A percentile compares a stretch with the other conserved stretches of the same genome.
phyloP scores from a whole-genome alignment of 2,113 vertebrate species.

The Coracopsis vasa region DNA sequence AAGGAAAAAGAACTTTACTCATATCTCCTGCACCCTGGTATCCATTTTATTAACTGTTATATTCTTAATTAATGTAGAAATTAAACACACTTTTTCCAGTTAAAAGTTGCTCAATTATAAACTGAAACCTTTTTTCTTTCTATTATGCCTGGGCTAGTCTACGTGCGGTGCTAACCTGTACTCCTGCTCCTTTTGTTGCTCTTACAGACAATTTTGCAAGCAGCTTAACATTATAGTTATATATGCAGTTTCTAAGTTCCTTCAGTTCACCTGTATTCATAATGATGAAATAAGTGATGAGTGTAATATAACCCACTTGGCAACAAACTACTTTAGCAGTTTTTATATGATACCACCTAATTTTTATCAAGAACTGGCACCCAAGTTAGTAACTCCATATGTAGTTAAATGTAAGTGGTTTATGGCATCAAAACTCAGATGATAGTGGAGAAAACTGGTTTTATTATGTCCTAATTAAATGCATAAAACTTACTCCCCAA shows the following conservation, averaged over 20 bases:
- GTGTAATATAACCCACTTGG: neutral
- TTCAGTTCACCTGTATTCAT: neutral
- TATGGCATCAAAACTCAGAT: neutral
- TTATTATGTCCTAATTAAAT: neutral
- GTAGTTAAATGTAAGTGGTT: neutral
- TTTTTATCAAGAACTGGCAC: neutral
- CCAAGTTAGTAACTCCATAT: neutral
- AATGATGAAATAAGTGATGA: neutral
- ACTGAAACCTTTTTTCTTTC: neutral
- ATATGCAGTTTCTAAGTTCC: neutral
- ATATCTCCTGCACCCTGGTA: neutral
- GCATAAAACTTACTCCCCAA: neutral
- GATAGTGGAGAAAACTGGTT: neutral
- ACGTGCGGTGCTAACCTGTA: neutral
- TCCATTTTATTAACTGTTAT: neutral
- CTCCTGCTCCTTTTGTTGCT: neutral
- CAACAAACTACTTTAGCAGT: neutral
- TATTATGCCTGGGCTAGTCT: neutral
- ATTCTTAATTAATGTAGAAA: neutral
- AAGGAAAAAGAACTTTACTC: neutral
- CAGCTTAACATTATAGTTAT: neutral
- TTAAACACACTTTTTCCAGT: neutral
- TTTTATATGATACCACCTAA: neutral
- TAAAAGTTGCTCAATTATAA: neutral
- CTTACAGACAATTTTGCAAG: neutral